Base-by-base conservation (phyloP, 2,113 vertebrate genomes). In the Andinoacara biseriatus region DNA sequence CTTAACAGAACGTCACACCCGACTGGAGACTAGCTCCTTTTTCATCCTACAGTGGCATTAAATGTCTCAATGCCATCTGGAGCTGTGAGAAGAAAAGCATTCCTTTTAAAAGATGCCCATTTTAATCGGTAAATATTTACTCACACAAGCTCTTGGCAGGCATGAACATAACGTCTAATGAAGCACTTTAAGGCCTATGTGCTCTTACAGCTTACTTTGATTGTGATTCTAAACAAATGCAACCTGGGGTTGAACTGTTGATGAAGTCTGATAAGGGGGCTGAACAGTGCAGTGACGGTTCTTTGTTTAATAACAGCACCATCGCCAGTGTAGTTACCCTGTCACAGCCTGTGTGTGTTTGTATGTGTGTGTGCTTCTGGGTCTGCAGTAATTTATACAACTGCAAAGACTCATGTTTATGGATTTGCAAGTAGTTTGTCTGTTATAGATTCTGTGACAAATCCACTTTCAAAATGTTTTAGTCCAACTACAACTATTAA, bases 81-180 rank as follows among this genome's bases (percentile, higher is more conserved):
- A 87, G 87, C 81, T 31, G 63, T 4, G 5, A 33, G 65, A 87
- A 65, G 65, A 87, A 58, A 88, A 74, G 40, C n/a, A 46, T 77
- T 76, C 62, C 81, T 87, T 91, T 87, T 88, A 81, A 91, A 38
- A 90, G 84, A 91, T 77, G 81, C 84, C 74, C 76, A 58, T 90
- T 94, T 93, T 91, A 94, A 93, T 93, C 93, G 90, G 93, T 92
- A 93, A 94, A 95, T 93, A 93, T 94, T 94, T 93, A 93, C 92
- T 88, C 54, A 43, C 82, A 76, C 74, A 76, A 88, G 82, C 86
- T 90, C 86, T 94, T 90, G 3, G 85, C 20, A 63, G 91, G 84
- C 72, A 59, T 56, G 7, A 72, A 74, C 87, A 65, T 49, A 38
- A 67, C 87, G 82, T 78, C 81, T 91, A 87, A 92, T 89, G 81